Conservation (phyloP, 2,113 vertebrate genomes). For the Platysternon megacephalum region DNA sequence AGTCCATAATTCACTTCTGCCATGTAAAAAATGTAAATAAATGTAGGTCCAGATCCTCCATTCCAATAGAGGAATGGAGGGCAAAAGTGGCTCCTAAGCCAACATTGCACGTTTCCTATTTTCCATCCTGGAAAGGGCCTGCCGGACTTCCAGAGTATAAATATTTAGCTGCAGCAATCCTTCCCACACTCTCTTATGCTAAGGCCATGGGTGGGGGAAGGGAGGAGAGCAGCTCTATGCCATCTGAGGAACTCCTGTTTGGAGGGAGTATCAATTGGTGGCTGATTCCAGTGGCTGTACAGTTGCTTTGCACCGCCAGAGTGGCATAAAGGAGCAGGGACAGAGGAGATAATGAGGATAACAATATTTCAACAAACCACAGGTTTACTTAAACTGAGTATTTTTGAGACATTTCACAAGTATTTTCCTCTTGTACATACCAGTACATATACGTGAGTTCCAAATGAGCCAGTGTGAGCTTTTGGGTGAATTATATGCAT, state of each 20-base stretch:
- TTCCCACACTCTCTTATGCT: neutral
- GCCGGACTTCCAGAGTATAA: neutral
- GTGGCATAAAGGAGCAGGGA: neutral
- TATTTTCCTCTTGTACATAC: neutral
- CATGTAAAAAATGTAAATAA: neutral
- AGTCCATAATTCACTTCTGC: neutral
- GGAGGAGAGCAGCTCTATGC: fast-evolving
- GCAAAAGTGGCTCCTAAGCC: neutral
- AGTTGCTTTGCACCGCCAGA: neutral
- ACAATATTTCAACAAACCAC: fast-evolving
- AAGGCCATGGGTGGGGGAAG: neutral
- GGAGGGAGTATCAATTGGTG: neutral
- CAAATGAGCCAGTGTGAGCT: neutral
- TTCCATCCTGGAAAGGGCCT: neutral
- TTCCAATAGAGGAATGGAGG: too few species aligned
- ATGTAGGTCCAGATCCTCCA: neutral
- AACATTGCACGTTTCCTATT: neutral
- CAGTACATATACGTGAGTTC: neutral
- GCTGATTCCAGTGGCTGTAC: neutral
- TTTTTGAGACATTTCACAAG: neutral
- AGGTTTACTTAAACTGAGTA: neutral
- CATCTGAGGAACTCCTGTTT: neutral
- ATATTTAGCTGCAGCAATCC: neutral
- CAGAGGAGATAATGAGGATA: neutral
- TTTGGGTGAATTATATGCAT: neutral